Evolutionary conservation across 2,797 vertebrate species (phyloP).

Genomic region (Crax fasciolata): DNA sequence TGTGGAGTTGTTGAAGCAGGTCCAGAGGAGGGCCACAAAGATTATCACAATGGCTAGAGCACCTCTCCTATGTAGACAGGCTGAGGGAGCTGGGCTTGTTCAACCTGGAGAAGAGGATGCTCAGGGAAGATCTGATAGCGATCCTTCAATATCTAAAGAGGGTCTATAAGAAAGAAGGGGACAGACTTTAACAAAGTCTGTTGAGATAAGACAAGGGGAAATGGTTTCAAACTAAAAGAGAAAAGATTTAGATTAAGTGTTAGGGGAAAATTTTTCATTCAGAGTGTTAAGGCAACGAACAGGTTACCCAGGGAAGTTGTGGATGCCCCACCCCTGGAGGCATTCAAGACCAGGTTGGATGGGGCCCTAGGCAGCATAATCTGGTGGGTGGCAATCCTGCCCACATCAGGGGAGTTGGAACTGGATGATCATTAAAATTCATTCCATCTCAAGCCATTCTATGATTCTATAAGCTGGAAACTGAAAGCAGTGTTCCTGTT

Average conservation of each 20-base stretch:
- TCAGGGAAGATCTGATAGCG: no score
- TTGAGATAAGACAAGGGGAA: neutral
- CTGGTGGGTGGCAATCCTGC: neutral
- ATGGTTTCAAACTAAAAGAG: neutral
- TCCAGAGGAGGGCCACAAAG: neutral
- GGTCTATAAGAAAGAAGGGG: no score
- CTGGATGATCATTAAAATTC: no score
- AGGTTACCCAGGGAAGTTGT: neutral
- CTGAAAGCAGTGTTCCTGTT: neutral
- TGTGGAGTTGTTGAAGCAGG: neutral
- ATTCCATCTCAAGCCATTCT: no score
- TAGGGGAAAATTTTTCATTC: neutral
- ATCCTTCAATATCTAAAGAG: no score
- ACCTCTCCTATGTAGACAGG: neutral
- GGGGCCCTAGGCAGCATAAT: neutral
- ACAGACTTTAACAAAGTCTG: neutral
- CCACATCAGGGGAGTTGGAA: no score
- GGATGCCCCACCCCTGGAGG: neutral
- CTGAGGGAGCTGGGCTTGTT: neutral
- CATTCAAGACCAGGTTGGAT: neutral
- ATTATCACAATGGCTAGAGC: neutral
- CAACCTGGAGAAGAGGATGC: neutral
- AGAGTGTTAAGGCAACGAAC: neutral
- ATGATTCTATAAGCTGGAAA: neutral
- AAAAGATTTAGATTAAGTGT: neutral